Conservation (phyloP, 1,140 invertebrate genomes). For the Drosophila dunni region DNA sequence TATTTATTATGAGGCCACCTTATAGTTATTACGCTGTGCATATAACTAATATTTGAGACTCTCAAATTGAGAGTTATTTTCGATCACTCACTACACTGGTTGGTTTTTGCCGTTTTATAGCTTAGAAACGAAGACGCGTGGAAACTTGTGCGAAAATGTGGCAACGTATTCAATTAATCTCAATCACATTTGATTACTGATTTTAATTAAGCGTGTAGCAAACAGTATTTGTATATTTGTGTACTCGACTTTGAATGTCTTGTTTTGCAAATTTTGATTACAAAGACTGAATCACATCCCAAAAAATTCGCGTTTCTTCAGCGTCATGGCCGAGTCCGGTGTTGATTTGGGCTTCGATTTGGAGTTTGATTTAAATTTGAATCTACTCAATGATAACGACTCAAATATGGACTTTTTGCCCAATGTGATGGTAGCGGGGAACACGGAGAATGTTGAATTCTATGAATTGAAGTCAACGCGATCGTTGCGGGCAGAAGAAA, state of each 20-base stretch:
- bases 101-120: not conserved
- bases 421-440: conserved; percentile 59
- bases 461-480: conserved; percentile 64
- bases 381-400: conserved; percentile 85
- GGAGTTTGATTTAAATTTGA: conserved; percentile 85
- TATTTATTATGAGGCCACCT: not conserved
- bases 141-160: conserved; percentile 48
- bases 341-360: conserved; percentile 90
- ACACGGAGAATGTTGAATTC: conserved; percentile 82
- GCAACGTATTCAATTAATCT: conserved; percentile 41
- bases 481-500: conserved; percentile 52
- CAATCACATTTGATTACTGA: conserved; percentile 39
- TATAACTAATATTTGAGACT: conserved; percentile 19
- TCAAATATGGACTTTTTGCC: conserved; percentile 88
- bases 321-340: conserved; percentile 87
- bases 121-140: conserved; percentile 17
- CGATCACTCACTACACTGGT: conserved; percentile 20
- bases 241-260: not conserved
- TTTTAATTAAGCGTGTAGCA: conserved; percentile 20
- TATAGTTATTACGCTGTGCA: conserved; percentile 1
- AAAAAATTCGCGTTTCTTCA: not conserved
- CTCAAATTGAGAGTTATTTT: conserved; percentile 14
- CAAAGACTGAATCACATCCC: not conserved
- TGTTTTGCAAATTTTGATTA: not conserved
- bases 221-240: not conserved